A percentile compares a stretch with the other conserved stretches of the same genome.
phyloP scores from a whole-genome alignment of 2,113 vertebrate species.

The Thamnaconus septentrionalis region DNA sequence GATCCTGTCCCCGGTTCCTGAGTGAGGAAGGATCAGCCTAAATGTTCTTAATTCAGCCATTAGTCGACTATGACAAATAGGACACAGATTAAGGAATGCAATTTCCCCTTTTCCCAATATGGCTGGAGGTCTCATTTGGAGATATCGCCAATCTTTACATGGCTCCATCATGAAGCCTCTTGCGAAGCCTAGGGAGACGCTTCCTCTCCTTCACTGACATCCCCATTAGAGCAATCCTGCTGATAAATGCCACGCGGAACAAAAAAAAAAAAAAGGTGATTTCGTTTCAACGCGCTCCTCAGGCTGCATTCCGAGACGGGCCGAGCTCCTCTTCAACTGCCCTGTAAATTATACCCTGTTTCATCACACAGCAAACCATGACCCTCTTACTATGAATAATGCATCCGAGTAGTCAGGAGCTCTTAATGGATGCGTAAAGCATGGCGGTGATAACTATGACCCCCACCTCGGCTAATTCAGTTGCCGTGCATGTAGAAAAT shows the following conservation, averaged over 20 bases:
- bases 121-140: constrained; percentile 65
- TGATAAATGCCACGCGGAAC: constrained; percentile 78
- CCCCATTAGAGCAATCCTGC: constrained; percentile 72
- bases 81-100: constrained; percentile 64
- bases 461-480: constrained; percentile 6
- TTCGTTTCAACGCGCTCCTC: constrained; percentile 65
- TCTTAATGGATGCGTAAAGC: constrained; percentile 47
- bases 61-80: constrained; percentile 66
- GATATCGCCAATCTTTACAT: constrained; percentile 69
- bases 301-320: constrained; percentile 59
- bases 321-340: constrained; percentile 43
- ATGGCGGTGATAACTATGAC: constrained; percentile 59
- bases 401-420: constrained; percentile 65
- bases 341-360: constrained; percentile 68
- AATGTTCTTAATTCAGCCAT: constrained; percentile 45
- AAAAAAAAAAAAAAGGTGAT: constrained; percentile 50
- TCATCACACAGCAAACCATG: constrained; percentile 59
- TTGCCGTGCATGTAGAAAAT: constrained; percentile 26
- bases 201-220: constrained; percentile 59
- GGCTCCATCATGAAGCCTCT: constrained; percentile 62
- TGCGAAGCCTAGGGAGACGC: constrained; percentile 57
- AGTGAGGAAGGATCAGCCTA: constrained; percentile 31
- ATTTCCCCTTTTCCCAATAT: constrained; percentile 61
- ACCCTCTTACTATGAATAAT: constrained; percentile 64
- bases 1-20: constrained; percentile 39